Percentiles rank a stretch among this genome's conserved stretches.
These are phyloP conservation scores for Willowsia nigromaculata DNA, from an alignment of 2,888 invertebrate species.

Conservation along the genomic window DNA sequence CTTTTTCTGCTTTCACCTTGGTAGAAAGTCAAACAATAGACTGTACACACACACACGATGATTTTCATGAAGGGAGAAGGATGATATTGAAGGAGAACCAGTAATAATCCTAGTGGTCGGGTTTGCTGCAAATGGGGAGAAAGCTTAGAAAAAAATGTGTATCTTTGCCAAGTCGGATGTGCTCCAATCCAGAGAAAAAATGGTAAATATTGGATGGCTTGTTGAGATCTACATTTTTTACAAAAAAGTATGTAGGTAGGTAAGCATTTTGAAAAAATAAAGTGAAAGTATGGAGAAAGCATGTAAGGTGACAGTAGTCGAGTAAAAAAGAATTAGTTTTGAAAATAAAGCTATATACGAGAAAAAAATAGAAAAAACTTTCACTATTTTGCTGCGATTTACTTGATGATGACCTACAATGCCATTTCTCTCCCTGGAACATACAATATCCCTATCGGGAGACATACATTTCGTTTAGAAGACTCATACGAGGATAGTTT, in stretches of 20 bases:
- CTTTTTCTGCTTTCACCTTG: conserved; percentile 68
- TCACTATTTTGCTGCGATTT: conserved; percentile 7
- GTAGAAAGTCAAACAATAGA: conserved; percentile 67
- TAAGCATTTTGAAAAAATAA: background rate
- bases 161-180: conserved; percentile 30
- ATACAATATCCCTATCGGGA: conserved; percentile 40
- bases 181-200: background rate
- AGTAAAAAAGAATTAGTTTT: background rate
- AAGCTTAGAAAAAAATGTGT: background rate
- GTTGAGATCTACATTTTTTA: background rate
- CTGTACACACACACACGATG: background rate
- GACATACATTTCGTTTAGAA: conserved; percentile 20
- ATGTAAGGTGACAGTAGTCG: conserved; percentile 11
- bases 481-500: too few relatives aligned
- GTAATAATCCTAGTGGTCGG: background rate
- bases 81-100: background rate
- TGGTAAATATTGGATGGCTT: conserved; percentile 22
- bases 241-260: background rate
- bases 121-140: background rate
- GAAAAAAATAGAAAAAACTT: background rate
- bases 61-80: background rate
- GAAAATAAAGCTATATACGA: background rate
- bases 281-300: too few relatives aligned
- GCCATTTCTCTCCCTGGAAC: background rate
- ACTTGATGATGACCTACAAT: conserved; percentile 28